A percentile compares a stretch with the other conserved stretches of the same genome.
phyloP scores from a whole-genome alignment of 2,888 invertebrate species.

The Caenorhabditis sp. region DNA sequence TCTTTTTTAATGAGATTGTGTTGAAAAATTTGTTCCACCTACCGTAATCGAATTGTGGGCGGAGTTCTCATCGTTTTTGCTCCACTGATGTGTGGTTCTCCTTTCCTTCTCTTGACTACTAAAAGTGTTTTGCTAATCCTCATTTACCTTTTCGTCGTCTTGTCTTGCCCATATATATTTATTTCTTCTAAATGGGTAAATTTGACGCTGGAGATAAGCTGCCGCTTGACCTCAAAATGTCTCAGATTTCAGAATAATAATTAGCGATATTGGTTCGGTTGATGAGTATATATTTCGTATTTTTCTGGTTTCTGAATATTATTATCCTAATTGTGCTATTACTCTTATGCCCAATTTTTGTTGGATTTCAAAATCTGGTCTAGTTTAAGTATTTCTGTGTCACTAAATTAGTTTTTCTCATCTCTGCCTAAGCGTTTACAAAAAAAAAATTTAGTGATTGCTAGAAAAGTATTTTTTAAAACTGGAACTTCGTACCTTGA shows the following conservation, averaged over 20 bases:
- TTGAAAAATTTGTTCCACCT: slow-evolving; percentile 14
- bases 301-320: too few species aligned
- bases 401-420: too few species aligned
- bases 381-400: too few species aligned
- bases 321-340: too few species aligned
- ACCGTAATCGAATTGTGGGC: neutral
- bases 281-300: neutral
- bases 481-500: too few species aligned
- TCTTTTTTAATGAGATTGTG: slow-evolving; percentile 41
- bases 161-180: neutral
- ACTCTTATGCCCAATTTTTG: too few species aligned
- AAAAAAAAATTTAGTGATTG: too few species aligned
- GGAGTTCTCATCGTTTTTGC: too few species aligned
- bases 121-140: neutral
- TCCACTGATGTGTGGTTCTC: too few species aligned
- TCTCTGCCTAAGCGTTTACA: too few species aligned
- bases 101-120: neutral
- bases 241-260: slow-evolving; percentile 31
- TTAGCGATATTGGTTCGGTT: neutral
- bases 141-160: neutral
- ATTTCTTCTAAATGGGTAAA: neutral
- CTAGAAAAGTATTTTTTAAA: too few species aligned
- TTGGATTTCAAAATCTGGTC: too few species aligned
- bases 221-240: slow-evolving; percentile 30
- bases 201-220: slow-evolving; percentile 33